These are phyloP conservation scores for Archivesica marissinica DNA, from an alignment of 1,140 invertebrate species.

Conservation along the genomic window DNA sequence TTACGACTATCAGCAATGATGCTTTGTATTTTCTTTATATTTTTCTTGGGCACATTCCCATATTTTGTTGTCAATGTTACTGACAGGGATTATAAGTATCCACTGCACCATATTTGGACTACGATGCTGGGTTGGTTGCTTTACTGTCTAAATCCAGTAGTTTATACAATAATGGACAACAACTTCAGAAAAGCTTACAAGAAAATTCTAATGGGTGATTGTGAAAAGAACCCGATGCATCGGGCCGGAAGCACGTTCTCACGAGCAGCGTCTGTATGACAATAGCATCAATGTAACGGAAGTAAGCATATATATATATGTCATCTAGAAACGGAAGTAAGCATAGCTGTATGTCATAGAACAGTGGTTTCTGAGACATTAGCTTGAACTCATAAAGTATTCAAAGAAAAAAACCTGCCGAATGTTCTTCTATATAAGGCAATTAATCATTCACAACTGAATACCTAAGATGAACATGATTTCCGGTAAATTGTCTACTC, in stretches of 20 bases:
- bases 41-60: constrained; percentile 73
- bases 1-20: constrained; percentile 73
- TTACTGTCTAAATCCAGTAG: constrained; percentile 71
- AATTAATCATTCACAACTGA: no score
- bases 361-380: no score
- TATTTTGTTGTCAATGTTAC: constrained; percentile 72
- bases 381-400: no score
- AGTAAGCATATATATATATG: no score
- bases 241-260: constrained; percentile 51
- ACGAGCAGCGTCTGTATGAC: constrained; percentile 42
- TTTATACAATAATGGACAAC: constrained; percentile 74
- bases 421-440: no score
- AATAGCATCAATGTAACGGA: no score
- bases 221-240: constrained; percentile 58
- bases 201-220: constrained; percentile 65
- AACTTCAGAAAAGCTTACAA: constrained; percentile 72
- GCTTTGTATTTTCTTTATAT: constrained; percentile 72
- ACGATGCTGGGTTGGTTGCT: constrained; percentile 71
- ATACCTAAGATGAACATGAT: no score
- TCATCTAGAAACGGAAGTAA: no score
- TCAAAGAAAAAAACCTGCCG: no score
- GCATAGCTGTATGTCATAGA: no score
- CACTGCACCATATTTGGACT: constrained; percentile 70
- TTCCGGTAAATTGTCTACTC: no score
- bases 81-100: constrained; percentile 65